These are phyloP conservation scores for Harpegnathos saltator DNA, from an alignment of 1,140 invertebrate species.

Conservation along the genomic window DNA sequence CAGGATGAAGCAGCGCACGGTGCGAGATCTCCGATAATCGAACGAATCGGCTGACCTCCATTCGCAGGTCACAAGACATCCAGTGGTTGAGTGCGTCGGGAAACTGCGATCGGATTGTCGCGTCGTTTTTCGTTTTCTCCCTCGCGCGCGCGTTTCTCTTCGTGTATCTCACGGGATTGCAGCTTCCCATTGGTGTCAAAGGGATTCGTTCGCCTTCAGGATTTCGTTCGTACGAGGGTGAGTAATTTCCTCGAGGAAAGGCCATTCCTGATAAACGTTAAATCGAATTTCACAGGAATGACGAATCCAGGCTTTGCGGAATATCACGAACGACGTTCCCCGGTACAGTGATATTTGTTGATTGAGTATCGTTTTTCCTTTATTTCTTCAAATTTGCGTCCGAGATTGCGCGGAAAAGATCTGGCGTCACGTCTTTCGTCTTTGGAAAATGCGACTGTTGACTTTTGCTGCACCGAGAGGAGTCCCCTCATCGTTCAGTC, in stretches of 20 bases:
- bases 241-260: slow-evolving; percentile 22
- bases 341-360: no score
- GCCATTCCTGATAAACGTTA: background rate
- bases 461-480: background rate
- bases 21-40: slow-evolving; percentile 23
- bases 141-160: background rate
- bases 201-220: slow-evolving; percentile 1
- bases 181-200: slow-evolving; percentile 20
- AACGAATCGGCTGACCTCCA: slow-evolving; percentile 5
- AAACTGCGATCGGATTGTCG: background rate
- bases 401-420: background rate
- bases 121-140: slow-evolving; percentile 14
- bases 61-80: slow-evolving; percentile 23
- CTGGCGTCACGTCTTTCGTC: background rate
- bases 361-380: background rate
- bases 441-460: background rate
- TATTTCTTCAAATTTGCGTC: background rate
- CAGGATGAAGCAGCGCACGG: background rate
- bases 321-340: background rate
- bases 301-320: background rate
- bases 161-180: slow-evolving; percentile 5
- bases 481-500: background rate
- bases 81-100: slow-evolving; percentile 27
- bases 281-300: slow-evolving; percentile 19
- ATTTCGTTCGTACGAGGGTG: slow-evolving; percentile 31